These are phyloP conservation scores for Cataglyphis albicans DNA, from an alignment of 2,888 invertebrate genomes.

Conservation along the genomic window DNA sequence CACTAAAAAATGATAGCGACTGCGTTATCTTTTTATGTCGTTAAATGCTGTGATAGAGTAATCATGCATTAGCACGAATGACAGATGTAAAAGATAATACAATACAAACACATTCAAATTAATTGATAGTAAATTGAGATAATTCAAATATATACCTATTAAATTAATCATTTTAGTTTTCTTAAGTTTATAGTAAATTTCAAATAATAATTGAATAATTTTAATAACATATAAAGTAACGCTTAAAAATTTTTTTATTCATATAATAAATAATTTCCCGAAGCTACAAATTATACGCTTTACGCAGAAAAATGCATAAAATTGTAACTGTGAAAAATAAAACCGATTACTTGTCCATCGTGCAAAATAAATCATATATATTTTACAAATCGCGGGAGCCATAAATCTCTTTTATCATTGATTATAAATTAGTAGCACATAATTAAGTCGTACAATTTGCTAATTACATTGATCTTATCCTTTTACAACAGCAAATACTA, in stretches of 20 bases:
- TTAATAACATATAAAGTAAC: background rate
- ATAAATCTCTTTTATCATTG: no score
- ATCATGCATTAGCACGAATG: background rate
- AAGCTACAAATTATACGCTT: background rate
- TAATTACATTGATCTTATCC: no score
- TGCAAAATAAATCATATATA: background rate
- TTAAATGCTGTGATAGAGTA: background rate
- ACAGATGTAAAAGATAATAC: background rate
- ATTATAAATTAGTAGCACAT: no score
- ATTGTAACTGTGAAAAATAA: conserved; percentile 36
- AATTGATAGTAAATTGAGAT: background rate
- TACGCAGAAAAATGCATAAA: background rate
- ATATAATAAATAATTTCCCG: conserved; percentile 14
- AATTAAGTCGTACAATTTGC: no score
- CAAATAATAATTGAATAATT: background rate
- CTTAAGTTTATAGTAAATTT: background rate
- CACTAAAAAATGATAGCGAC: conserved; percentile 8
- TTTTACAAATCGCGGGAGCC: no score
- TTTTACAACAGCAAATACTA: background rate
- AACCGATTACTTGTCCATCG: background rate
- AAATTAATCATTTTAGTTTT: background rate
- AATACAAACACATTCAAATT: background rate
- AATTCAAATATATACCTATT: background rate
- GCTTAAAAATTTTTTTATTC: conserved; percentile 24
- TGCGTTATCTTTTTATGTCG: conserved; percentile 39